Conservation (phyloP, 2,797 vertebrate genomes). For the Todus mexicanus region DNA sequence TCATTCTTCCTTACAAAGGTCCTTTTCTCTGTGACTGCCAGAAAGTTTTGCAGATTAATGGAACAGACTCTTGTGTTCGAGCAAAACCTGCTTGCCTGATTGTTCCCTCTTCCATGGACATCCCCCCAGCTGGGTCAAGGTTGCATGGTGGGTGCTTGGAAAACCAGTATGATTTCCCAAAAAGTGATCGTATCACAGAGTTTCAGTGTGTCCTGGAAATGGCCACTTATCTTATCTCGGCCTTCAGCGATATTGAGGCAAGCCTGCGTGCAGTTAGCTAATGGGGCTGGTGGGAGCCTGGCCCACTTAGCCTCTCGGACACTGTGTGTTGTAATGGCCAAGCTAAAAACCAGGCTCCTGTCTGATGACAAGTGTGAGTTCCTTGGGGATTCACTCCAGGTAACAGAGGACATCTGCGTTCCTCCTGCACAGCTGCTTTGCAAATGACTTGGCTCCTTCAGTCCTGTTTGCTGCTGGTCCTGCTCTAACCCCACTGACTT, state of each 20-base stretch:
- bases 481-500: neutral
- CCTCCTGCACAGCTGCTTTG: neutral
- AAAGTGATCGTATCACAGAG: neutral
- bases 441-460: neutral
- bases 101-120: neutral
- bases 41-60: neutral
- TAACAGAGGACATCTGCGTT: neutral
- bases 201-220: neutral
- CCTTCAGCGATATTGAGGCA: neutral
- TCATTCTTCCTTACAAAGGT: neutral
- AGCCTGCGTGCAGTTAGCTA: neutral
- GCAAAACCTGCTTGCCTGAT: neutral
- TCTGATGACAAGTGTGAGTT: neutral
- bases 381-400: neutral
- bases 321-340: neutral
- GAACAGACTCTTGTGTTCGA: neutral
- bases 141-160: neutral
- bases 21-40: neutral
- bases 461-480: neutral
- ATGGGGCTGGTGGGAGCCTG: neutral
- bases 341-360: neutral
- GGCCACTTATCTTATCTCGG: slow-evolving; percentile 15
- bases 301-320: neutral
- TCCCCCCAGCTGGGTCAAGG: neutral
- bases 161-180: neutral